These are phyloP conservation scores for Phallusia fumigata DNA, from an alignment of 23 tunicate genomes.

Conservation along the genomic window DNA sequence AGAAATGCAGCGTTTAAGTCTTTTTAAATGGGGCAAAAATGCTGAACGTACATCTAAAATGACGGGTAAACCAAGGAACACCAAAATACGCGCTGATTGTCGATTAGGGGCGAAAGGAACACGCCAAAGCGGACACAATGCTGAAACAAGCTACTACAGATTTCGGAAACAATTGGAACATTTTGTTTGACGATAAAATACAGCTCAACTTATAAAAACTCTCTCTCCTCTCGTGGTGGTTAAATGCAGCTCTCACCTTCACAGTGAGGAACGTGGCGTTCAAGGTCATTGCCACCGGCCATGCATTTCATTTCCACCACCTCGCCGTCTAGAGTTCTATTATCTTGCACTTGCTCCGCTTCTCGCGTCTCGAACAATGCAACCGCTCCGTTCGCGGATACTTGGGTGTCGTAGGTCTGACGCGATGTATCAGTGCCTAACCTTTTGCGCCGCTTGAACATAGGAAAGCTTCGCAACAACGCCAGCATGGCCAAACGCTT, in stretches of 20 bases:
- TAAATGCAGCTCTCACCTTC: slow-evolving; percentile 3
- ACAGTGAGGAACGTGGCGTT: neutral
- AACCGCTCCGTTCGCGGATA: slow-evolving; percentile 20
- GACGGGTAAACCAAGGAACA: too few relatives aligned
- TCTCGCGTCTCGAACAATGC: slow-evolving; percentile 11
- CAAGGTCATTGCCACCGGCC: neutral
- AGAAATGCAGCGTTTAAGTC: too few relatives aligned
- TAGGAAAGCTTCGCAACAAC: slow-evolving; percentile 11
- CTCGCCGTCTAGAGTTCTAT: neutral
- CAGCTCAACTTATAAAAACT: neutral
- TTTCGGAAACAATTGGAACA: too few relatives aligned
- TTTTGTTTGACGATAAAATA: neutral
- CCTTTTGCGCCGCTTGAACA: slow-evolving; percentile 9
- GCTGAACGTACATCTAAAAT: too few relatives aligned
- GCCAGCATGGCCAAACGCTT: slow-evolving; percentile 32
- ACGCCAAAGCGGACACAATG: too few relatives aligned
- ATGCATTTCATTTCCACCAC: neutral
- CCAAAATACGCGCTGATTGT: too few relatives aligned
- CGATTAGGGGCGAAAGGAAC: too few relatives aligned
- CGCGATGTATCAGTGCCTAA: neutral
- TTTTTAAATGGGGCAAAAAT: too few relatives aligned
- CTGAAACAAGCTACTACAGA: too few relatives aligned
- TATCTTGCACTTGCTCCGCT: neutral
- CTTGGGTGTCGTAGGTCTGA: slow-evolving; percentile 15
- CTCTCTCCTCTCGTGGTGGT: neutral